Evolutionary conservation across 2,888 invertebrate genomes (phyloP).

Genomic region (Tipula confusa): DNA sequence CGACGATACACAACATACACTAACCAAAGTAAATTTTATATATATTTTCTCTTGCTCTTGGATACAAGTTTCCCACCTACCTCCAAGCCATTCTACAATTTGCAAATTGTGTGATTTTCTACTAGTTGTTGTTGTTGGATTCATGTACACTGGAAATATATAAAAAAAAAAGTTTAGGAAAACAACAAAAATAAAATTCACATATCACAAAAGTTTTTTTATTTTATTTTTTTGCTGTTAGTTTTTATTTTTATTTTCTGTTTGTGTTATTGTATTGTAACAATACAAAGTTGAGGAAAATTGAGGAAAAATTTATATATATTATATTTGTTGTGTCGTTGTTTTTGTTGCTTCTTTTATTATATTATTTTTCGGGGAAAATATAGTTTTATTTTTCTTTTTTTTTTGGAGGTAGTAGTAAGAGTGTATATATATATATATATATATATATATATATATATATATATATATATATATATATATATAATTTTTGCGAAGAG

Average conservation of each 20-base stretch:
- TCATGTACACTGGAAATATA: not conserved
- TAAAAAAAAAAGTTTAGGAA: not conserved
- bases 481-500: not conserved
- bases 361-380: not conserved
- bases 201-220: not conserved
- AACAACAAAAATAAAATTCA: conserved; percentile 20
- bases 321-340: not conserved
- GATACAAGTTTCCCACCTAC: not conserved
- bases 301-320: not conserved
- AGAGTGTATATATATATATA: not conserved
- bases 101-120: not conserved
- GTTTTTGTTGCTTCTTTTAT: not conserved
- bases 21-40: not conserved
- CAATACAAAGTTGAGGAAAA: conserved; percentile 25
- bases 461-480: not conserved
- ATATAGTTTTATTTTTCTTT: not conserved
- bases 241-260: conserved; percentile 25
- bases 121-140: not conserved
- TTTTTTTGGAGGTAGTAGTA: not conserved
- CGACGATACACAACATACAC: not conserved
- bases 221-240: not conserved
- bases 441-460: not conserved
- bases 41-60: not conserved
- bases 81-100: not conserved
- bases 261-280: conserved; percentile 25